Evolutionary conservation across 2,797 vertebrate genomes (phyloP), one percentile per base, ranked within the genome.

Genomic region (Leptoclinus maculatus): DNA sequence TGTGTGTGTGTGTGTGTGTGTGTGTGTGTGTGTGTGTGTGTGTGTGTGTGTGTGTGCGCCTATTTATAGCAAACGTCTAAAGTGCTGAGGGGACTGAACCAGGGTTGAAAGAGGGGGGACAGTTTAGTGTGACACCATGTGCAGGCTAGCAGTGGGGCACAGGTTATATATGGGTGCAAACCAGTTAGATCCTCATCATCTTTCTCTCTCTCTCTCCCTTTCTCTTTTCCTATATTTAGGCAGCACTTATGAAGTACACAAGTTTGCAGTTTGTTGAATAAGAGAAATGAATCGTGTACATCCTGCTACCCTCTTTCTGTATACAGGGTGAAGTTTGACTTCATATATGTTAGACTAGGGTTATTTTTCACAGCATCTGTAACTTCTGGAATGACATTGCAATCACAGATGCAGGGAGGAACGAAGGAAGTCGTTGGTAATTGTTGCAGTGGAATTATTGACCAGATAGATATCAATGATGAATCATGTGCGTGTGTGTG

Each of bases 101-200:
- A n/a, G 82, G 83, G 74, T 82, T 86, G 82, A 88, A 74, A 82
- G 72, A 21, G 21, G 79, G 78, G 84, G 76, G 90, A 89, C 64
- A 77, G 88, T 92, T 90, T 88, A 89, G 87, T 84, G 86, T 89
- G 84, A 88, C 85, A 91, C 83, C 87, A 71, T 85, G 83, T 60
- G 62, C 78, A 66, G 58, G 69, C 71, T 63, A 27, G 65, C 74
- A 79, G 64, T 58, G 65, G 83, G 69, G 41, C 73, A 62, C 75
- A 84, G 81, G 80, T 80, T 81, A 88, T 82, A 83, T 88, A 86
- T 83, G 83, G 79, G 51, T 81, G 71, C 70, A 81, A 77, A 73
- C 45, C 79, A 60, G 71, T 66, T 49, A 43, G 58, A 58, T 83
- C 83, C 62, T 78, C 9, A 19, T 66, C 62, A 57, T 76, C 73